Evolutionary conservation across 2,113 vertebrate species (phyloP), one percentile per base, ranked within the genome.

Genomic region (Aphyosemion australe): DNA sequence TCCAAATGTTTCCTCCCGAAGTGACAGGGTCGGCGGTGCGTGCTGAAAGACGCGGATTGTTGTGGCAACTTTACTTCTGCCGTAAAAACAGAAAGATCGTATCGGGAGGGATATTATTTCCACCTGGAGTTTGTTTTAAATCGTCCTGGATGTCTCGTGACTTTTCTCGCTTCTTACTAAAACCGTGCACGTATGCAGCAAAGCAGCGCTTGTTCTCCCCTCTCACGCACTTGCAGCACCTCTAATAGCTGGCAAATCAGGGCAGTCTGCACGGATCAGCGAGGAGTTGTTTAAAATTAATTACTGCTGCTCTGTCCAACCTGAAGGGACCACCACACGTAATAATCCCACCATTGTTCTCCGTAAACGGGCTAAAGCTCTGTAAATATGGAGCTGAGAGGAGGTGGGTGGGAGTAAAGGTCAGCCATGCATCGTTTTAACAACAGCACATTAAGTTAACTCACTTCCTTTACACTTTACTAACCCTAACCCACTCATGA

Each of bases 371-470:
- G 81, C 83, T 84, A 66, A 83, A 79, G 72, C 87, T 86, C 46
- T 9, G 80, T 79, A 84, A 87, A 88, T 74, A 85, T 39, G 74
- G 74, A 69, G 69, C 69, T 77, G 69, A 74, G 79, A 78, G 66
- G 79, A 72, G 65, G 62, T 63, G 79, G 69, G 75, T 69, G 68
- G 74, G 78, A 79, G 72, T 76, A 87, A 87, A 87, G 90, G 90
- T 90, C 85, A 86, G 72, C 79, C 85, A 75, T 85, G 87, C 72
- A 87, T 91, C 83, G 85, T 72, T 92, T 93, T 89, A 88, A 93
- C 83, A 63, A 92, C 91, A 92, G 91, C 93, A 93, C 94, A 94
- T 95, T 94, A 94, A 93, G 91, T 86, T 93, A 93, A 95, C 93
- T 93, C 88, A 91, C 93, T 94, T 94, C 94, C 94, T 94, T n/a